Conservation (phyloP, 2,797 vertebrate genomes). For the Astyanax mexicanus region DNA sequence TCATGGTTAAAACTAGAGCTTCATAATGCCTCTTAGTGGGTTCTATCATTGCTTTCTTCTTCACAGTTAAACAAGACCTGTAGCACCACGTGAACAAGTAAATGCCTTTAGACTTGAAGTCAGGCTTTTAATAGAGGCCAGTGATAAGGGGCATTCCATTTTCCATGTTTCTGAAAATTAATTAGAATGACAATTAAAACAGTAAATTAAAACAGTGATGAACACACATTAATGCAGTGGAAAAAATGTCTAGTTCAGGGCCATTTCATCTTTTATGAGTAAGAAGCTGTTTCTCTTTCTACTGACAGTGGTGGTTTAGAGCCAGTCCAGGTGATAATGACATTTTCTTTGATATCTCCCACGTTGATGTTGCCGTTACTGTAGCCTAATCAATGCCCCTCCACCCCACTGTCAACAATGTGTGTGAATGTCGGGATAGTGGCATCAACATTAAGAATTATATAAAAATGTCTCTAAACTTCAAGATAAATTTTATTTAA, state of each 20-base stretch:
- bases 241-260: not conserved
- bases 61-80: not conserved
- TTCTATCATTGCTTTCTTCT: not conserved
- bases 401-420: no score
- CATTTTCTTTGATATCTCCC: not conserved
- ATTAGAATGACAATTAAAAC: not conserved
- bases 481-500: no score
- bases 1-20: constrained; percentile 1
- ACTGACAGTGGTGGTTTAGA: not conserved
- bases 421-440: no score
- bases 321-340: not conserved
- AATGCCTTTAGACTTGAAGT: not conserved
- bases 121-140: not conserved
- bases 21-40: not conserved
- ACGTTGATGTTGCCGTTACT: no score
- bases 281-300: not conserved
- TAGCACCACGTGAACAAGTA: not conserved
- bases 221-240: not conserved
- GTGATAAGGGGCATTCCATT: not conserved
- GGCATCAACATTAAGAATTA: no score
- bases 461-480: no score
- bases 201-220: not conserved
- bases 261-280: not conserved
- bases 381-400: no score
- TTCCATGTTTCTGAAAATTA: not conserved